A percentile compares a stretch with the other conserved stretches of the same genome.
Conservation (phyloP, 2,113 vertebrate species). For the Ptilonorhynchus violaceus region DNA sequence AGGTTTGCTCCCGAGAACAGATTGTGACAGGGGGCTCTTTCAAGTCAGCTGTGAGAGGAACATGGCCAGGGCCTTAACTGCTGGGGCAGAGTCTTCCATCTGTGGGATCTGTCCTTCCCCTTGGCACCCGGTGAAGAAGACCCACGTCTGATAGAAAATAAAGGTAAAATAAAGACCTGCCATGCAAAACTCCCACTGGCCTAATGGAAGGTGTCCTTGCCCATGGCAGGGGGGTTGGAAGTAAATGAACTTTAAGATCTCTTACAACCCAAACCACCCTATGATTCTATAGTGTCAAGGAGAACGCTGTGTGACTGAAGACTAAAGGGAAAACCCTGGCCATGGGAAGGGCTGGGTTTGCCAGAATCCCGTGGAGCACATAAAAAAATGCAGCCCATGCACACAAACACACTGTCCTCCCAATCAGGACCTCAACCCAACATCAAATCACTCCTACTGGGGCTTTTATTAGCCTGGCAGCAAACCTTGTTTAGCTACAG, state of each 20-base stretch:
- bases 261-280: neutral
- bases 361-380: neutral
- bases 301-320: neutral
- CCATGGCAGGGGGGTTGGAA: neutral
- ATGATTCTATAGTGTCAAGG: neutral
- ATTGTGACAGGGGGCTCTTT: neutral
- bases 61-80: neutral
- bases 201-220: neutral
- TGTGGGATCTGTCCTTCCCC: neutral
- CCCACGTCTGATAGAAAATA: neutral
- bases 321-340: neutral
- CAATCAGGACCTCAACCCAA: neutral
- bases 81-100: neutral
- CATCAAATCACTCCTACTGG: neutral
- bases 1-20: constrained; percentile 22
- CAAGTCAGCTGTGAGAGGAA: constrained; percentile 18
- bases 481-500: neutral
- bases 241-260: neutral
- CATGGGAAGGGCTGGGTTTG: neutral
- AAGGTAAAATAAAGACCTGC: neutral
- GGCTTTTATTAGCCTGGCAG: neutral
- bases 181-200: neutral
- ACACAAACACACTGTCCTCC: neutral
- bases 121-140: neutral
- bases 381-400: neutral